Evolutionary conservation across 92 coral and sea anemone species (phyloP), one percentile per base, ranked within the genome.

Genomic region (Anthopleura xanthogrammica): DNA sequence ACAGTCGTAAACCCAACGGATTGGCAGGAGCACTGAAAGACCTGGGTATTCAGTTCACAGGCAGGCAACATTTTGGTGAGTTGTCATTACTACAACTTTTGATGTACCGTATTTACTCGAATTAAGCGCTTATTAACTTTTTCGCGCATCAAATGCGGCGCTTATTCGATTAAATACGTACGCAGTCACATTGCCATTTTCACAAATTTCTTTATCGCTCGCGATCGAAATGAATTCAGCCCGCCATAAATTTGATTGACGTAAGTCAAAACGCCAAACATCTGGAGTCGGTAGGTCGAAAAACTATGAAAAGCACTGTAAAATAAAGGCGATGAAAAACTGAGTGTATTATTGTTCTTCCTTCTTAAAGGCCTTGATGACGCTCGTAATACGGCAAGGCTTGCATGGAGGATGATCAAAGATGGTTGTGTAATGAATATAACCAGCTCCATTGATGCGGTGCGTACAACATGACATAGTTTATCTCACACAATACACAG

Each of bases 381-480:
- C 80, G 98, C 98, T 10, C 95, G 98, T 43, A 93, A 93, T 81
- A 91, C 95, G 19, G 98, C 98, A 20, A 79, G 70, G 5, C 80
- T 93, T 5, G 83, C 98, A 3, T 91, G 98, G 98, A 85, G 92
- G 83, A 93, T 93, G 98, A 84, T 93, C 22, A 82, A 75, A 60
- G 98, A 93, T 87, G 98, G 98, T 3, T 91, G 92, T 64, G 81
- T 93, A 40, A 89, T 93, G 93, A 93, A 89, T 62, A 82, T 87
- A 54, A 89, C 98, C 72, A 91, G 90, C 71, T 84, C 90, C 57
- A 77, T 92, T 22, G 95, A 93, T 75, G 94, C 87, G 98, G 98
- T 93, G 98, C 86, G 90, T 93, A 92, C 64, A 19, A 56, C 87
- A 43, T 73, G 83, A 78, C 75, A 66, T 29, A 36, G 56, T 24